These are phyloP conservation scores for Athetis lepigone DNA, from an alignment of 2,888 invertebrate genomes.

Conservation along the genomic window DNA sequence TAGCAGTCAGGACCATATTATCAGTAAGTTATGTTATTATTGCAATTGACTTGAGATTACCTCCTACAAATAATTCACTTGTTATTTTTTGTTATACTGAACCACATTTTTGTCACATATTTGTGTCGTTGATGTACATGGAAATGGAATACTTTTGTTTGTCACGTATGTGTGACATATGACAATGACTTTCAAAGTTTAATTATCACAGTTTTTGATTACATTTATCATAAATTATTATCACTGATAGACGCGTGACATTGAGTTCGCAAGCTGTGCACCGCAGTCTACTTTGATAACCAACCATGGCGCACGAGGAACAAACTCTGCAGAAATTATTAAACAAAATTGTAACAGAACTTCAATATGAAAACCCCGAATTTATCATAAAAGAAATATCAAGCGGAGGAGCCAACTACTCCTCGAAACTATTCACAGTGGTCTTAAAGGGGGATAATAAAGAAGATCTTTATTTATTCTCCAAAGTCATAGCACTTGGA, in stretches of 20 bases:
- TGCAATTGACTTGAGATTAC: too few species aligned
- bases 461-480: slow-evolving; percentile 71
- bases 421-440: slow-evolving; percentile 68
- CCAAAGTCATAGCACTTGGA: slow-evolving; percentile 5
- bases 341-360: slow-evolving; percentile 64
- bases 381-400: slow-evolving; percentile 65
- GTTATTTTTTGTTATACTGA: too few species aligned
- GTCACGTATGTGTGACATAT: slow-evolving; percentile 9
- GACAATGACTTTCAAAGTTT: too few species aligned
- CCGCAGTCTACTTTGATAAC: not conserved
- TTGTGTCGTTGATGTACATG: too few species aligned
- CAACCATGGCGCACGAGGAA: slow-evolving; percentile 31
- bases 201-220: not conserved
- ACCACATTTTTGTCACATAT: too few species aligned
- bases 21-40: too few species aligned
- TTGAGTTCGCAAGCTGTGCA: not conserved
- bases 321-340: slow-evolving; percentile 22
- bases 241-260: not conserved
- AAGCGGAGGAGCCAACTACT: slow-evolving; percentile 76
- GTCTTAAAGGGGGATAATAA: slow-evolving; percentile 62
- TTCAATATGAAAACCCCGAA: slow-evolving; percentile 61
- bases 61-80: too few species aligned
- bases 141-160: not conserved
- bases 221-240: not conserved
- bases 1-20: too few species aligned